Conservation (phyloP, 2,113 vertebrate genomes). For the Lonchura striata region DNA sequence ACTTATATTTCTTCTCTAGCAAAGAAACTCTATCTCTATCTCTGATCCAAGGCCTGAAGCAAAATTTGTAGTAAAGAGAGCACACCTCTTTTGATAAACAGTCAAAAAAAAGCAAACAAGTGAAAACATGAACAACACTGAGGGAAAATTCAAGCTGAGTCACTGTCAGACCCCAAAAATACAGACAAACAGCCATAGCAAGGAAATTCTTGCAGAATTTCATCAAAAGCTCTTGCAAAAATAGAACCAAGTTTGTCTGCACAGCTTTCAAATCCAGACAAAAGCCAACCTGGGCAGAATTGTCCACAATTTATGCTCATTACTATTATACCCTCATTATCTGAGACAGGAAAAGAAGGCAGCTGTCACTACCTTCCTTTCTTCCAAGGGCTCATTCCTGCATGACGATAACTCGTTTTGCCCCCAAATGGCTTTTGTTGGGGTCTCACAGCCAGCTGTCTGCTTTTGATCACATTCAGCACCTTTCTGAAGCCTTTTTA, state of each 20-base stretch:
- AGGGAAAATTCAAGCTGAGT: neutral
- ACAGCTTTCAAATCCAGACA: neutral
- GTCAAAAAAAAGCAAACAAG: neutral
- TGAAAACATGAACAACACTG: neutral
- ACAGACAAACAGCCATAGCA: neutral
- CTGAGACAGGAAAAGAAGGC: neutral
- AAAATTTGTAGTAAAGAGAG: neutral
- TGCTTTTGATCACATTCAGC: neutral
- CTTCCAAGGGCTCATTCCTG: neutral
- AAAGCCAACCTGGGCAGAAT: neutral
- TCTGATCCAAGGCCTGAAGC: neutral
- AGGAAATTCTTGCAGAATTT: neutral
- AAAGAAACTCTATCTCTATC: neutral
- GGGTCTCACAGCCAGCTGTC: neutral
- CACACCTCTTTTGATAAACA: neutral
- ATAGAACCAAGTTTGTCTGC: neutral
- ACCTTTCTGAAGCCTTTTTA: neutral
- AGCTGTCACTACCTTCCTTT: neutral
- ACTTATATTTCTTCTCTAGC: neutral
- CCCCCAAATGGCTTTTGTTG: neutral
- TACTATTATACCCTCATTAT: neutral
- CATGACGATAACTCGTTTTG: accelerated
- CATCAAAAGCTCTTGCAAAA: neutral
- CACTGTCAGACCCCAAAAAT: neutral
- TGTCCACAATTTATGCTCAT: neutral